phyloP scores from a whole-genome alignment of 2,797 vertebrate species.

The Anabacerthia variegaticeps region DNA sequence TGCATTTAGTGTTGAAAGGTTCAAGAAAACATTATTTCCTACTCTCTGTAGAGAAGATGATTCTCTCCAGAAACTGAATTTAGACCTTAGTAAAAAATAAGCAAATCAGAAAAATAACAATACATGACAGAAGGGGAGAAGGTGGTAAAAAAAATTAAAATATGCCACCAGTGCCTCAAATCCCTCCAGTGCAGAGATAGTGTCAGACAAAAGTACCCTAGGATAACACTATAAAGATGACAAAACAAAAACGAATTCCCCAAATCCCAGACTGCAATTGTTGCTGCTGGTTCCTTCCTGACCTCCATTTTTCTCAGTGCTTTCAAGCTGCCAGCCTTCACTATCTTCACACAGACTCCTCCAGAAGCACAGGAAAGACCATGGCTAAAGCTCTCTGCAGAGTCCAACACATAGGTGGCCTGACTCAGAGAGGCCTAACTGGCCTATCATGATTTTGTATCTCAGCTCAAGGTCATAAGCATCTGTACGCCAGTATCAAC shows the following conservation, averaged over 20 bases:
- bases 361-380: not conserved
- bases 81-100: not conserved
- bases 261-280: not conserved
- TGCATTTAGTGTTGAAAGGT: not conserved
- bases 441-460: not conserved
- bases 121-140: not conserved
- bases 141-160: not conserved
- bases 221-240: not conserved
- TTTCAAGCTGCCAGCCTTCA: not conserved
- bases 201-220: not conserved
- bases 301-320: not conserved
- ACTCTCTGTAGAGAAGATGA: accelerated
- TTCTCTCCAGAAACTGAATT: not conserved
- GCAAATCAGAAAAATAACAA: not conserved
- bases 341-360: not conserved
- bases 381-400: not conserved
- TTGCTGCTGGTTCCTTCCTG: not conserved
- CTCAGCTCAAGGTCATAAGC: not conserved
- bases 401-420: not conserved
- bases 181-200: not conserved
- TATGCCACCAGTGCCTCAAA: not conserved
- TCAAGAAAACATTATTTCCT: not conserved
- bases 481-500: not conserved
- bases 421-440: not conserved
- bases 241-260: not conserved